A percentile compares a stretch with the other conserved stretches of the same genome.
phyloP scores from a whole-genome alignment of 2,888 invertebrate genomes.

The Polietes domitor region DNA sequence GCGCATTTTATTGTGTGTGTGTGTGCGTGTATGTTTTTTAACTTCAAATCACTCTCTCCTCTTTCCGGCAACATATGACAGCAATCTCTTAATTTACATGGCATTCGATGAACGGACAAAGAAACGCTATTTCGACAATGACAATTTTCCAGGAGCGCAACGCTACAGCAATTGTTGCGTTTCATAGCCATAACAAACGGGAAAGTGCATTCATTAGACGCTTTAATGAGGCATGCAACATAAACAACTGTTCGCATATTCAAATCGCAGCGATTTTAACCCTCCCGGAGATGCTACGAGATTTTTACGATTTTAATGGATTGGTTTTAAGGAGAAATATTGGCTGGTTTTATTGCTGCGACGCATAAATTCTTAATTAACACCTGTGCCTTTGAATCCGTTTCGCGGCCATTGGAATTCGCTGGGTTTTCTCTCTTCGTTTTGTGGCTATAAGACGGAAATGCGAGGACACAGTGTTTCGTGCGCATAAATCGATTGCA shows the following conservation, averaged over 20 bases:
- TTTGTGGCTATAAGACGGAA: background rate
- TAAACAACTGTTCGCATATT: constrained; percentile 64
- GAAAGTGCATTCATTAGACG: constrained; percentile 36
- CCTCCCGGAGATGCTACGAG: constrained; percentile 4
- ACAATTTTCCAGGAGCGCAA: constrained; percentile 62
- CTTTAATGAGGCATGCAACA: constrained; percentile 74
- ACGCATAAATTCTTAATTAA: constrained; percentile 58
- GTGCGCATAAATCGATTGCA: too few relatives aligned
- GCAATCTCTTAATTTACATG: constrained; percentile 77
- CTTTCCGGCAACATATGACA: constrained; percentile 74
- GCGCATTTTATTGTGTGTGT: constrained; percentile 30
- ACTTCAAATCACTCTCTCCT: background rate
- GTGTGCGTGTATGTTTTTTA: too few relatives aligned
- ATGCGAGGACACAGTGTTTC: too few relatives aligned
- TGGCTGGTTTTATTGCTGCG: constrained; percentile 47
- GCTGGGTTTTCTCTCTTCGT: background rate
- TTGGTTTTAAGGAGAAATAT: constrained; percentile 40
- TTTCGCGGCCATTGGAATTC: constrained; percentile 29
- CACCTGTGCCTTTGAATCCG: constrained; percentile 48
- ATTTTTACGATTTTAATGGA: constrained; percentile 59
- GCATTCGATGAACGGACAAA: constrained; percentile 71
- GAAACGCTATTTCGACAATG: constrained; percentile 48
- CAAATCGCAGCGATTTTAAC: constrained; percentile 33
- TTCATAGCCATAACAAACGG: constrained; percentile 48
- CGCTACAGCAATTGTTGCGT: constrained; percentile 72